phyloP scores from a whole-genome alignment of 1,140 invertebrate species.

The Drosophila aff. region DNA sequence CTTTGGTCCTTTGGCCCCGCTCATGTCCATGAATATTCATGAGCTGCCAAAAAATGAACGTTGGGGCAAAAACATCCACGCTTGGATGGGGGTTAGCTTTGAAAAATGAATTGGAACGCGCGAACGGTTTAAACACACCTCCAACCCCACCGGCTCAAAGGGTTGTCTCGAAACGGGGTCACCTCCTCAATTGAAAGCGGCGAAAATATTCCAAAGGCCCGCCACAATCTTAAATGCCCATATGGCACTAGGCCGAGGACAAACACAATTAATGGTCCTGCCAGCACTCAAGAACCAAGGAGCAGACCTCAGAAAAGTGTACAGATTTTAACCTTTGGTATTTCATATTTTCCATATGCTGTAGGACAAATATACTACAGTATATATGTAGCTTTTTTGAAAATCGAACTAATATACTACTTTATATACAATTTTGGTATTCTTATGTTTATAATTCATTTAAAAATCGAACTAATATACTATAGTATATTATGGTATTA shows the following conservation, averaged over 20 bases:
- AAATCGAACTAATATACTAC: too few relatives aligned
- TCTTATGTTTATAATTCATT: too few relatives aligned
- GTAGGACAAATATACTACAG: too few relatives aligned
- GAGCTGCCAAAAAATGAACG: conserved; percentile 74
- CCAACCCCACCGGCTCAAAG: conserved; percentile 8
- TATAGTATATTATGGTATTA: too few relatives aligned
- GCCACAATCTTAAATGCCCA: conserved; percentile 23
- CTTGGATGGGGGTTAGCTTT: conserved; percentile 23
- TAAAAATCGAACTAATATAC: too few relatives aligned
- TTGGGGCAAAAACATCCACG: conserved; percentile 21
- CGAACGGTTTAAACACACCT: conserved; percentile 33
- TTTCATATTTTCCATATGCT: too few relatives aligned
- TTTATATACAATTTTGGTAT: too few relatives aligned
- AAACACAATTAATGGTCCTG: conserved; percentile 29
- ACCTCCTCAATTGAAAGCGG: conserved; percentile 26
- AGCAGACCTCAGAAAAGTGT: not conserved
- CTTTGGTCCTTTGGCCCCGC: conserved; percentile 63
- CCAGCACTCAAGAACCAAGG: not conserved
- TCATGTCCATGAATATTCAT: conserved; percentile 82
- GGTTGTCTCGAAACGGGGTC: conserved; percentile 18
- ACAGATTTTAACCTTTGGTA: not conserved
- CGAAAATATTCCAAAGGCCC: not conserved
- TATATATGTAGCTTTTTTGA: too few relatives aligned
- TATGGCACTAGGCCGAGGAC: conserved; percentile 8
- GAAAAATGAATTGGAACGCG: conserved; percentile 56